Conservation (phyloP, 1,140 invertebrate genomes). For the Cydia splendana region DNA sequence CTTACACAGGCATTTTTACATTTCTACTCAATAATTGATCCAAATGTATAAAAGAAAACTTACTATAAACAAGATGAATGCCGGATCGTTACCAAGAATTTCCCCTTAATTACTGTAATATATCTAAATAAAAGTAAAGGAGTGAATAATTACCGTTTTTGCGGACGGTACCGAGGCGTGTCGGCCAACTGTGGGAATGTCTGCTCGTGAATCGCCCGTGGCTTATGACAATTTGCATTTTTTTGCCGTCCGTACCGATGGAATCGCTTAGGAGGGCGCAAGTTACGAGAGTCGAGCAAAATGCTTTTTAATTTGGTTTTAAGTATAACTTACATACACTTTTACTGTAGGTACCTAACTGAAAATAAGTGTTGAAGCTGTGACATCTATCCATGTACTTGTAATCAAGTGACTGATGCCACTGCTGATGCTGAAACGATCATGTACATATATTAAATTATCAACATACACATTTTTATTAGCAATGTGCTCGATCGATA, state of each 20-base stretch:
- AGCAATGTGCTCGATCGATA: too few relatives aligned
- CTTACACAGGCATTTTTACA: too few relatives aligned
- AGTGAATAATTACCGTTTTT: constrained; percentile 37
- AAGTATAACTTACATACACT: too few relatives aligned
- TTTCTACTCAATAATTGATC: neutral
- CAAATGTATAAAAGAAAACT: neutral
- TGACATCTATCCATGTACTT: too few relatives aligned
- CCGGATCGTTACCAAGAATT: neutral
- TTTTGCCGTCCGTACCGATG: constrained; percentile 69
- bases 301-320: too few relatives aligned
- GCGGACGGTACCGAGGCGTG: constrained; percentile 56
- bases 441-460: too few relatives aligned
- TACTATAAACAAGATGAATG: neutral
- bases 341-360: too few relatives aligned
- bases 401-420: too few relatives aligned
- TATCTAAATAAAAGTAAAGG: constrained; percentile 2
- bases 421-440: too few relatives aligned
- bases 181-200: constrained; percentile 69
- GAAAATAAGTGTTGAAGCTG: too few relatives aligned
- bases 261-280: constrained; percentile 52
- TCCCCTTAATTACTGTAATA: neutral
- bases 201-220: constrained; percentile 75
- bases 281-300: constrained; percentile 37
- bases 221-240: constrained; percentile 79
- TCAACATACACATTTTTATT: too few relatives aligned